These are phyloP conservation scores for Rugalucina vietnamica DNA, from an alignment of 2,888 invertebrate genomes.

Conservation along the genomic window DNA sequence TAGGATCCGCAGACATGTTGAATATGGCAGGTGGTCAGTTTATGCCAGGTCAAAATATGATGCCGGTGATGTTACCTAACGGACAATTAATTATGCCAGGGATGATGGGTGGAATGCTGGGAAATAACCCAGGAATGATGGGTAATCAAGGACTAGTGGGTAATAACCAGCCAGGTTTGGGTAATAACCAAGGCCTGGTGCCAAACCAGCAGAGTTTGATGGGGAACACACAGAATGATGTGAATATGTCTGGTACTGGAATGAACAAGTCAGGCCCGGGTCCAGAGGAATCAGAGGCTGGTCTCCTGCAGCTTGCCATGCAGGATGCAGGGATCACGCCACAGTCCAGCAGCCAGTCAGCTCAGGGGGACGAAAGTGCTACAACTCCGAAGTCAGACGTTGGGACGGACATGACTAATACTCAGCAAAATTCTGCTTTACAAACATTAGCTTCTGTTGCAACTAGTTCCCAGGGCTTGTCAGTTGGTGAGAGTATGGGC, in stretches of 20 bases:
- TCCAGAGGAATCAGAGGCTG: conserved; percentile 62
- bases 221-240: conserved; percentile 13
- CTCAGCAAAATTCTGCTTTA: conserved; percentile 61
- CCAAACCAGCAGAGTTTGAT: background rate
- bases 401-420: conserved; percentile 8
- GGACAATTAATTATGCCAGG: conserved; percentile 58
- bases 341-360: conserved; percentile 29
- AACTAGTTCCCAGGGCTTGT: conserved; percentile 68
- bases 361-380: conserved; percentile 49
- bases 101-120: conserved; percentile 52
- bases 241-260: conserved; percentile 15
- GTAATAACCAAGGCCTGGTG: background rate
- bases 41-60: conserved; percentile 65
- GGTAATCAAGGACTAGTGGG: conserved; percentile 32
- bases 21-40: conserved; percentile 64
- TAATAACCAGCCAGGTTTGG: background rate
- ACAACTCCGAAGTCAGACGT: conserved; percentile 47
- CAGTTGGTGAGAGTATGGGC: conserved; percentile 34
- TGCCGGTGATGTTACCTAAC: conserved; percentile 63
- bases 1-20: conserved; percentile 58
- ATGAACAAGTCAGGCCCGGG: conserved; percentile 41
- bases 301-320: conserved; percentile 77
- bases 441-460: conserved; percentile 77
- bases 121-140: conserved; percentile 52
- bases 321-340: conserved; percentile 77